Evolutionary conservation across 2,888 invertebrate species (phyloP).

Genomic region (Caenorhabditis sp.): DNA sequence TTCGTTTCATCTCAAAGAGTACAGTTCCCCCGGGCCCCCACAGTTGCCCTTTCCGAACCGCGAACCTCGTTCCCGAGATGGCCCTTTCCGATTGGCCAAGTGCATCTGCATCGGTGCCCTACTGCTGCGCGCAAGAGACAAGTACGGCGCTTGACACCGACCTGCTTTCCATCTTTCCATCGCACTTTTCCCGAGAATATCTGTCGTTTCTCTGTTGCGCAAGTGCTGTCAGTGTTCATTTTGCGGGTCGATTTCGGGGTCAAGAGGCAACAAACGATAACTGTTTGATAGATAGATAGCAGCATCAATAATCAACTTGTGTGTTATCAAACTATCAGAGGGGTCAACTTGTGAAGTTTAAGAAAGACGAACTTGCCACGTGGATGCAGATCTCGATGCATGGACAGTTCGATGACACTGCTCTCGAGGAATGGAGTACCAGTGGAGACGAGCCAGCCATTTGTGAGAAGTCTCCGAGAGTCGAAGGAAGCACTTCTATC

Average conservation of each 20-base stretch:
- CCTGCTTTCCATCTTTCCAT: conserved; percentile 38
- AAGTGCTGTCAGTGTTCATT: conserved; percentile 37
- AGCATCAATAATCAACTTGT: conserved; percentile 42
- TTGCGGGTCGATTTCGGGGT: conserved; percentile 5
- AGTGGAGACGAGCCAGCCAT: conserved; percentile 59
- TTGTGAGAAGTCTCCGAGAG: conserved; percentile 63
- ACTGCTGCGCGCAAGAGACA: conserved; percentile 12
- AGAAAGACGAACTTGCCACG: conserved; percentile 72
- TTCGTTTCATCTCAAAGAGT: neutral
- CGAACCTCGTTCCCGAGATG: conserved; percentile 26
- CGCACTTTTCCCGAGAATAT: conserved; percentile 51
- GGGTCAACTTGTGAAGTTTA: conserved; percentile 46
- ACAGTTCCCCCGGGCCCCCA: neutral
- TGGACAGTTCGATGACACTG: conserved; percentile 59
- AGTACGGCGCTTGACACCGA: conserved; percentile 52
- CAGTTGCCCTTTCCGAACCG: conserved; percentile 19
- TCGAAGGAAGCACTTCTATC: conserved; percentile 65
- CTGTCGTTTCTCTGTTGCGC: conserved; percentile 14
- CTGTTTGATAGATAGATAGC: neutral
- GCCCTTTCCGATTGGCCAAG: conserved; percentile 26
- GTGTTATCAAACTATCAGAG: no score
- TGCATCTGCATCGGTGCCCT: conserved; percentile 12
- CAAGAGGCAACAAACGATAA: conserved; percentile 8
- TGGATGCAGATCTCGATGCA: conserved; percentile 70
- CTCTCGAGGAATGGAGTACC: conserved; percentile 65